Conservation (phyloP, 2,113 vertebrate genomes). For the Eptesicus fuscus region DNA sequence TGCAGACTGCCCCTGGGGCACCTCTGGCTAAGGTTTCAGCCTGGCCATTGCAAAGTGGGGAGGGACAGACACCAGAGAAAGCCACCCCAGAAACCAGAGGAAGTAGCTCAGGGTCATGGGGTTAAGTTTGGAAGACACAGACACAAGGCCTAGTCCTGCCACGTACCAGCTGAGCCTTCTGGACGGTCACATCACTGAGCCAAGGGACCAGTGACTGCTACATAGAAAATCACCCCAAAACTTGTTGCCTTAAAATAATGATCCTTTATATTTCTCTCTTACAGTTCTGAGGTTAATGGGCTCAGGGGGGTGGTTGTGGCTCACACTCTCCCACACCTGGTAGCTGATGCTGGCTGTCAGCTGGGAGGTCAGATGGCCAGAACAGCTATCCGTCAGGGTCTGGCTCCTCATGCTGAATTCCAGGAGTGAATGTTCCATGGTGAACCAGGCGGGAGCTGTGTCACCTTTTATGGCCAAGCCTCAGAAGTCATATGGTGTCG, state of each 20-base stretch:
- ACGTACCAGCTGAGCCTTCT: neutral
- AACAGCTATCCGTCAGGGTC: neutral
- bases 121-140: neutral
- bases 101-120: neutral
- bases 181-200: neutral
- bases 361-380: neutral
- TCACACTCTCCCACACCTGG: neutral
- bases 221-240: neutral
- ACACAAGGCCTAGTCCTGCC: neutral
- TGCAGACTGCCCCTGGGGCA: neutral
- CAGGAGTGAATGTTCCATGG: neutral
- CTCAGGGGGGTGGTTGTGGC: neutral
- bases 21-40: neutral
- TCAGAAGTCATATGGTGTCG: neutral
- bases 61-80: neutral
- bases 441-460: neutral
- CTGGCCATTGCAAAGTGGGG: neutral
- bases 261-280: neutral
- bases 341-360: neutral
- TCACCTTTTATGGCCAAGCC: neutral
- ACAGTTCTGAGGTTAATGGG: neutral
- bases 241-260: neutral
- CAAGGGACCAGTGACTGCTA: neutral
- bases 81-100: neutral
- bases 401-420: neutral